phyloP scores from a whole-genome alignment of 2,113 vertebrate genomes.

The Calidris pugnax region DNA sequence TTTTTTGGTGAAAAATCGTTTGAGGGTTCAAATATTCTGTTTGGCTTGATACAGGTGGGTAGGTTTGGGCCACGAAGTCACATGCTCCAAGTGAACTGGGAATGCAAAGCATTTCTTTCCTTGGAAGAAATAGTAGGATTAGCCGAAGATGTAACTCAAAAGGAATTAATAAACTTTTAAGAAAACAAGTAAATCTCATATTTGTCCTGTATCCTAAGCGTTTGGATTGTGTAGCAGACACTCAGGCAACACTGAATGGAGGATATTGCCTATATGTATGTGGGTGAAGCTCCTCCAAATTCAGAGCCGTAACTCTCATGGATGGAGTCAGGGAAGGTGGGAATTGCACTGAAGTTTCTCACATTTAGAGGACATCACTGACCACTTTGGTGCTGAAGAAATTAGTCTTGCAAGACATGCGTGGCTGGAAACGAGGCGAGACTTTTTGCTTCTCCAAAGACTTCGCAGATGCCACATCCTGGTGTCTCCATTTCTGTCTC shows the following conservation, averaged over 20 bases:
- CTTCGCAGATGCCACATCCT: not conserved
- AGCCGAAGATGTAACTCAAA: not conserved
- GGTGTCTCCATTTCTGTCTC: not conserved
- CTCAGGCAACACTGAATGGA: not conserved
- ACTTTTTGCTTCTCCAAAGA: not conserved
- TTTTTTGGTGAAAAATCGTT: not conserved
- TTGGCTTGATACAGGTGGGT: not conserved
- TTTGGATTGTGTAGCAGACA: not conserved
- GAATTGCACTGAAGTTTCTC: not conserved
- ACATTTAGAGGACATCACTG: fast-evolving
- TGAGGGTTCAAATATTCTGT: not conserved
- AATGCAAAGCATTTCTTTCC: not conserved
- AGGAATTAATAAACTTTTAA: not conserved
- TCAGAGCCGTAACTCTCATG: fast-evolving
- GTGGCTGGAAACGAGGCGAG: not conserved
- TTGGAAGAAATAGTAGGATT: not conserved
- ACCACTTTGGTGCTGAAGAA: not conserved
- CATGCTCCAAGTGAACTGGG: not conserved
- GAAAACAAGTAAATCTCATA: not conserved
- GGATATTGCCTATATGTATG: not conserved
- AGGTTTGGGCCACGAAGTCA: not conserved
- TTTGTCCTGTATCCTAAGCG: not conserved
- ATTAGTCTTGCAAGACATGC: not conserved
- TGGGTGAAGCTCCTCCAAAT: not conserved
- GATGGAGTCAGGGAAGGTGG: not conserved